phyloP scores from a whole-genome alignment of 2,113 vertebrate genomes.

The Rousettus leschenaultii region DNA sequence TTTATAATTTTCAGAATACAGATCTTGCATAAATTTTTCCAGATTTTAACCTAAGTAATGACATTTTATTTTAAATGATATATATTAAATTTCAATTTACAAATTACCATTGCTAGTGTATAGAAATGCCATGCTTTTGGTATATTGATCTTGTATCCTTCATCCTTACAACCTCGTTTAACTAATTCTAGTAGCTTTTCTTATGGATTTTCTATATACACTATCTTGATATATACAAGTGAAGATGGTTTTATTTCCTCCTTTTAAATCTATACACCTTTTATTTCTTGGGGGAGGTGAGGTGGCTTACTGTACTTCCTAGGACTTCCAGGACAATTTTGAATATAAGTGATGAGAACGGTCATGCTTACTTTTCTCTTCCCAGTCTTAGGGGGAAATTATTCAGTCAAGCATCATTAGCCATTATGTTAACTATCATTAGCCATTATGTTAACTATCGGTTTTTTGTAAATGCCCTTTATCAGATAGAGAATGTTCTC shows the following conservation, averaged over 20 bases:
- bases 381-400: neutral
- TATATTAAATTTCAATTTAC: neutral
- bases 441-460: neutral
- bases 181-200: neutral
- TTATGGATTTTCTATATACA: neutral
- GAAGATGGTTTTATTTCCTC: neutral
- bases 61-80: neutral
- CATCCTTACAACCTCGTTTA: neutral
- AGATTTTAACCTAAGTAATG: neutral
- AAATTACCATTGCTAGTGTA: neutral
- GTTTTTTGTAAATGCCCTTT: neutral
- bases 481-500: neutral
- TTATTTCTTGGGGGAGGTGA: neutral
- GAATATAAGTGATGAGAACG: neutral
- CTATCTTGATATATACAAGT: neutral
- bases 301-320: neutral
- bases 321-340: neutral
- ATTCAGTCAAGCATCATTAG: neutral
- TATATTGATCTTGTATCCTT: neutral
- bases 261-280: neutral
- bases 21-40: neutral
- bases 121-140: neutral
- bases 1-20: neutral
- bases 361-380: neutral
- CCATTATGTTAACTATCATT: neutral